Conservation (phyloP, 2,888 invertebrate genomes). For the Podabrus alpinus region DNA sequence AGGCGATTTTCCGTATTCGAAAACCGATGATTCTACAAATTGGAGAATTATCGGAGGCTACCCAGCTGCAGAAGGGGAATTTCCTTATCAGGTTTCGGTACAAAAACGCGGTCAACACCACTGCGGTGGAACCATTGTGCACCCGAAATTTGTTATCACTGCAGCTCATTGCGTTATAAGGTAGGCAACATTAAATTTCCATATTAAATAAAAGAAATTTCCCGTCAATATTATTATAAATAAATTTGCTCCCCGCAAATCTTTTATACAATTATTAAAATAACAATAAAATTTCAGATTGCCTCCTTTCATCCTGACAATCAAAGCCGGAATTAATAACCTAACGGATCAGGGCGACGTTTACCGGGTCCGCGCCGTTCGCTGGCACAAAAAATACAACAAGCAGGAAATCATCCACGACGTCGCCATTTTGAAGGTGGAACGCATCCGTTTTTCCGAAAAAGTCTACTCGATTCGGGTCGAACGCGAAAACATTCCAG, state of each 20-base stretch:
- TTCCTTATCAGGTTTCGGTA: not conserved
- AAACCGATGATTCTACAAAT: not conserved
- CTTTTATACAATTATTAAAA: too few relatives aligned
- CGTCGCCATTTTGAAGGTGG: constrained; percentile 31
- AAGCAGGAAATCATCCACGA: constrained; percentile 31
- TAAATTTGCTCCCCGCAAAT: too few relatives aligned
- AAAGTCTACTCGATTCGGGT: constrained; percentile 21
- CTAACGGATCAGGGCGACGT: constrained; percentile 51
- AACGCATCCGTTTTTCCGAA: constrained; percentile 15
- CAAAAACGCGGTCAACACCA: not conserved
- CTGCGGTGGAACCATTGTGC: not conserved
- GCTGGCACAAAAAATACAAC: constrained; percentile 56
- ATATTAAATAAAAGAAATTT: too few relatives aligned
- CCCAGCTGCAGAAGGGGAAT: not conserved
- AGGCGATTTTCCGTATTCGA: not conserved
- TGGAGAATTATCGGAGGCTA: not conserved
- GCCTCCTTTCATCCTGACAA: not conserved
- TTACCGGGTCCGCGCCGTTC: constrained; percentile 51
- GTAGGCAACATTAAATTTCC: not conserved
- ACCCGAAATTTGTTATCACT: not conserved
- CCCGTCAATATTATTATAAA: too few relatives aligned
- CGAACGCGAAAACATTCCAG: constrained; percentile 9
- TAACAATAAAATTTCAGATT: not conserved
- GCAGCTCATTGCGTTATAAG: not conserved
- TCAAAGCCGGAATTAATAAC: constrained; percentile 55